These are phyloP conservation scores for Prosopocoilus inquinatus DNA, from an alignment of 2,888 invertebrate genomes.

Conservation along the genomic window DNA sequence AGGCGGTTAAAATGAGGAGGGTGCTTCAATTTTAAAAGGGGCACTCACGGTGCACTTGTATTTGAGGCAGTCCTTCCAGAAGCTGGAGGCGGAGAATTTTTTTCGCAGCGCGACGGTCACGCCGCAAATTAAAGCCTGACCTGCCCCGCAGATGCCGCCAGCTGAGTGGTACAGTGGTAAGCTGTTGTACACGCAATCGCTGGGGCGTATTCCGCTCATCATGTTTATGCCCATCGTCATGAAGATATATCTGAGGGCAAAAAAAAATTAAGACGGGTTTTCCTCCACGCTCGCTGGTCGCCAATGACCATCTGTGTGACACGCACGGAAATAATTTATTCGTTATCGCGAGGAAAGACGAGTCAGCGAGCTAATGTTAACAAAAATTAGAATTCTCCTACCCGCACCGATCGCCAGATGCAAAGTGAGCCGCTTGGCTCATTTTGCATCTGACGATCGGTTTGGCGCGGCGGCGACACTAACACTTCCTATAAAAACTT, in stretches of 20 bases:
- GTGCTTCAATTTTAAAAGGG: too few species aligned
- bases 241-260: slow-evolving; percentile 41
- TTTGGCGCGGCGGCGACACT: too few species aligned
- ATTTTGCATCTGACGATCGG: too few species aligned
- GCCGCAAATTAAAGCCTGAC: slow-evolving; percentile 74
- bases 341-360: too few species aligned
- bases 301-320: too few species aligned
- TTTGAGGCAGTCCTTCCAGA: slow-evolving; percentile 90
- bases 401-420: too few species aligned
- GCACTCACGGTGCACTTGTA: slow-evolving; percentile 80
- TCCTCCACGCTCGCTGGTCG: too few species aligned
- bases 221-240: slow-evolving; percentile 67
- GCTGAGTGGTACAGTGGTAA: slow-evolving; percentile 94
- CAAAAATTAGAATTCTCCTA: too few species aligned
- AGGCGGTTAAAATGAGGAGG: background rate
- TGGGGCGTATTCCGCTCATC: slow-evolving; percentile 62
- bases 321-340: too few species aligned
- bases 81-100: slow-evolving; percentile 93
- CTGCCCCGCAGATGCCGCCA: slow-evolving; percentile 83
- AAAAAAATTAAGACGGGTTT: background rate
- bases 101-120: slow-evolving; percentile 76
- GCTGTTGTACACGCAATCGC: slow-evolving; percentile 85
- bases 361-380: too few species aligned
- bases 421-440: too few species aligned
- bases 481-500: too few species aligned